Evolutionary conservation across 2,797 vertebrate genomes (phyloP).

Genomic region (Schizothorax lantsangensis): DNA sequence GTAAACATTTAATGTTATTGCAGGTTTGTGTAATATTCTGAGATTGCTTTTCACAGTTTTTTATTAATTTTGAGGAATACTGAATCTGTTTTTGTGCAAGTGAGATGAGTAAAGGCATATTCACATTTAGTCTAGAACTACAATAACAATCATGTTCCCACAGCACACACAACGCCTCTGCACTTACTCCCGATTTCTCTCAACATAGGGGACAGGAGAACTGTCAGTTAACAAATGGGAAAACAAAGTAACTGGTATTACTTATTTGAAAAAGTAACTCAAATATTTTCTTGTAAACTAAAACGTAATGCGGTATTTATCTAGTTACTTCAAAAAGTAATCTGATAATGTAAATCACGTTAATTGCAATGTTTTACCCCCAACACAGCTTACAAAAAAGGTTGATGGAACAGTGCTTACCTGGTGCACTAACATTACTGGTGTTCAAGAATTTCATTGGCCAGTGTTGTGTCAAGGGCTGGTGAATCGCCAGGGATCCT

Average conservation of each 20-base stretch:
- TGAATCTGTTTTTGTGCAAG: not conserved
- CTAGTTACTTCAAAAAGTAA: not conserved
- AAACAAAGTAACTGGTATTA: not conserved
- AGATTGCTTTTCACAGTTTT: not conserved
- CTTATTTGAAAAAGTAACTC: not conserved
- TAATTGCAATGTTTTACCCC: not conserved
- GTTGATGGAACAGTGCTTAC: not conserved
- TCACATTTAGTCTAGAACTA: not conserved
- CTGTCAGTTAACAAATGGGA: not conserved
- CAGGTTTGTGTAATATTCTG: not conserved
- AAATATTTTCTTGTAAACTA: not conserved
- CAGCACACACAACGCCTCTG: not conserved
- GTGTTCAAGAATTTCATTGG: not conserved
- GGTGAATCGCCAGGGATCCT: not conserved
- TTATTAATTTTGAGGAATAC: not conserved
- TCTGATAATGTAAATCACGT: not conserved
- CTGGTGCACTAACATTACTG: not conserved
- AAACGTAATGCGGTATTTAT: not conserved
- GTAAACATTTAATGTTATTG: not conserved
- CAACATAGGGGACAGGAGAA: not conserved
- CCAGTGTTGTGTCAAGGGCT: not conserved
- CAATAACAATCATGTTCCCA: not conserved
- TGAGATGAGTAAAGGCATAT: not conserved
- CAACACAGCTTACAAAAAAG: not conserved
- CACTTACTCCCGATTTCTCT: not conserved